Base-by-base conservation (phyloP, 2,888 invertebrate species). In the Pecten maximus region DNA sequence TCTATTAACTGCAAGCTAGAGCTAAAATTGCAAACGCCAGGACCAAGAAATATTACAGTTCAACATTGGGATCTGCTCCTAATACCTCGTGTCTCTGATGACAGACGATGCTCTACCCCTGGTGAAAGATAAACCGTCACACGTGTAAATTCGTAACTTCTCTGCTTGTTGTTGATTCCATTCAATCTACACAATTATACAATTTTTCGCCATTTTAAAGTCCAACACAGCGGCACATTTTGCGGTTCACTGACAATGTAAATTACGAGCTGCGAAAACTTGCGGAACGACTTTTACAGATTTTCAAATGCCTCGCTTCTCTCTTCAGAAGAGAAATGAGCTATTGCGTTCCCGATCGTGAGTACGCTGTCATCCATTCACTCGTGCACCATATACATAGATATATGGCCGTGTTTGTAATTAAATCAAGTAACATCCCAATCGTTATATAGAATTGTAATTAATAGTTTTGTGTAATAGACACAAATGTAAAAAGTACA, bases 111-210 rank as follows among this genome's bases (percentile, higher is more conserved):
- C 15, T 54, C 50, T 54, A 54, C 15, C 3, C 4, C 50, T 54
- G 19, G 74, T 74, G 74, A 28, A 60, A 23, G n/a, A n/a, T 6
- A 60, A 74, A 6, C 44, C 44, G 44, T 44, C 44, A 44, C 44
- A 44, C 44, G 44, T 44, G 44, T 44, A 44, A 44, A 44, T n/a
- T 74, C 28, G 35, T 74, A 74, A 74, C 35, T 35, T 74, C 44
- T 44, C 74, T 35, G 74, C 28, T 28, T 28, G 74, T 74, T 74
- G 74, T 74, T 35, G 35, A 74, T 74, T 74, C 74, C 35, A 74
- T 74, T 74, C 74, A 74, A 74, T 74, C 74, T 28, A 74, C 74
- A 74, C 74, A 74, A 74, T 74, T 74, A 74, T 74, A 74, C 74
- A 74, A 74, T 74, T 74, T 74, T 74, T 74, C 35, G 74, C 74